Evolutionary conservation across 2,888 invertebrate species (phyloP).

Genomic region (Pharmacophagus antenor): DNA sequence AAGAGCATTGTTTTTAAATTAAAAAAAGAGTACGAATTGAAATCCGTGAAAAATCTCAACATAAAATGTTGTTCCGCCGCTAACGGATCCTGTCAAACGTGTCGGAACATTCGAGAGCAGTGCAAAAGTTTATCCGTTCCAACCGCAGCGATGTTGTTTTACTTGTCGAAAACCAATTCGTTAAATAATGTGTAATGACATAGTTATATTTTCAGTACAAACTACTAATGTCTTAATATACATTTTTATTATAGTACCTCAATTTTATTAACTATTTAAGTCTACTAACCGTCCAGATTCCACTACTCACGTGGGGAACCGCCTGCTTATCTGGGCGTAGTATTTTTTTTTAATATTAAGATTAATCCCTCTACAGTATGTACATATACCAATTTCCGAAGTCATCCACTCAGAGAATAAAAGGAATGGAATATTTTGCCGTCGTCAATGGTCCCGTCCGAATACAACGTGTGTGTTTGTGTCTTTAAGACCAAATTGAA

Average conservation of each 20-base stretch:
- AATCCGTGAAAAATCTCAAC: conserved; percentile 7
- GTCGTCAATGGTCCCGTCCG: too few species aligned
- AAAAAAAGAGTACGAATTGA: conserved; percentile 7
- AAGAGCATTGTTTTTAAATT: neutral
- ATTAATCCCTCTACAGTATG: too few species aligned
- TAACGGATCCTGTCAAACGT: conserved; percentile 18
- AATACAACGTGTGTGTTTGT: too few species aligned
- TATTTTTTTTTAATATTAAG: too few species aligned
- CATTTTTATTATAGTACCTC: neutral
- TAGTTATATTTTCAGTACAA: neutral
- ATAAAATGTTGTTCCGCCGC: conserved; percentile 10
- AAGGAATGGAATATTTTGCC: too few species aligned
- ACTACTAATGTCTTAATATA: neutral
- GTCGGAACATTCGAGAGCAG: conserved; percentile 5
- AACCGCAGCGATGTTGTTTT: conserved; percentile 16
- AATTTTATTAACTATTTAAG: too few species aligned
- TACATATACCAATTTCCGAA: too few species aligned
- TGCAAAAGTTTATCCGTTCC: conserved; percentile 10
- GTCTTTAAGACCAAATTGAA: too few species aligned
- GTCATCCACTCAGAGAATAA: too few species aligned
- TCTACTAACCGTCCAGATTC: too few species aligned
- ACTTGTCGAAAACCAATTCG: neutral
- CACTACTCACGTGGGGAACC: too few species aligned
- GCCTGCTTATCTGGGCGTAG: too few species aligned
- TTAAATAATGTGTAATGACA: neutral